A percentile compares a stretch with the other conserved stretches of the same genome.
Evolutionary conservation across 2,888 invertebrate species (phyloP).

Genomic region (Hydroisotoma schaefferi): DNA sequence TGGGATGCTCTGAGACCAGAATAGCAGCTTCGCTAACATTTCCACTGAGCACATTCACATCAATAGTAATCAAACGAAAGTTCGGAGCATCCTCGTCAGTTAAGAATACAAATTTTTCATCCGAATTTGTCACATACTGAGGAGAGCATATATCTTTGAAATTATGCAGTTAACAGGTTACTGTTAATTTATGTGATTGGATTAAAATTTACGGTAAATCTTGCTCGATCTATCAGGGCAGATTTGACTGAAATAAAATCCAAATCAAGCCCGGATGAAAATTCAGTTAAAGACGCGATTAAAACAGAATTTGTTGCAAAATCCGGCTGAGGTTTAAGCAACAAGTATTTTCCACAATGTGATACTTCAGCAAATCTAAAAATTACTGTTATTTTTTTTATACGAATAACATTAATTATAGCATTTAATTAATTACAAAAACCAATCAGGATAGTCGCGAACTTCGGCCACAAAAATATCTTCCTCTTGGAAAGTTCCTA

Average conservation of each 20-base stretch:
- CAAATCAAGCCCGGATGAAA: background rate
- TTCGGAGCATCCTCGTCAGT: slow-evolving; percentile 57
- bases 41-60: slow-evolving; percentile 24
- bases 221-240: background rate
- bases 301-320: background rate
- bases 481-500: slow-evolving; percentile 55
- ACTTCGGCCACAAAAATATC: slow-evolving; percentile 57
- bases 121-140: slow-evolving; percentile 57
- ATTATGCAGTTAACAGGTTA: too few relatives aligned
- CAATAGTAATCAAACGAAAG: slow-evolving; percentile 56
- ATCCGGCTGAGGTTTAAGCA: slow-evolving; percentile 3
- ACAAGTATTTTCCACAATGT: background rate
- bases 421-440: slow-evolving; percentile 51
- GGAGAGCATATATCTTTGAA: background rate
- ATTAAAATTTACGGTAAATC: background rate
- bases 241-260: background rate
- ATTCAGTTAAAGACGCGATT: background rate
- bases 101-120: slow-evolving; percentile 54
- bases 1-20: slow-evolving; percentile 7
- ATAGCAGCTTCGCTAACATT: background rate
- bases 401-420: background rate
- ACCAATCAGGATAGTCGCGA: slow-evolving; percentile 56
- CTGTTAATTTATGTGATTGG: slow-evolving; percentile 15
- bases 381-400: too few relatives aligned
- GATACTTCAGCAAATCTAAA: slow-evolving; percentile 5